Evolutionary conservation across 2,113 vertebrate species (phyloP).

Genomic region (Oplegnathus fasciatus): DNA sequence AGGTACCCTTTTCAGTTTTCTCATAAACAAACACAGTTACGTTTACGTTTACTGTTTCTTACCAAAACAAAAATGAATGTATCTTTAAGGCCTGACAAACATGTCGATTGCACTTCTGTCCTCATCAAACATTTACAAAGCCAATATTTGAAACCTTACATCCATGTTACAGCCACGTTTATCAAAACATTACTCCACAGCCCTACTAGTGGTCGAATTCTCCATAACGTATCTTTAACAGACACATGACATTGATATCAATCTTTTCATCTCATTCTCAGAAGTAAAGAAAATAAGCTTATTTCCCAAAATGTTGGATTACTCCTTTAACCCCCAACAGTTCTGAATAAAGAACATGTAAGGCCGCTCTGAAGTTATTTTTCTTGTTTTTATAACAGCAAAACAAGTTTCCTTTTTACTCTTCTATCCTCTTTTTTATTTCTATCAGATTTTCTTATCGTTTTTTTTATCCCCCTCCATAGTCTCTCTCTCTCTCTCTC

Average conservation of each 20-base stretch:
- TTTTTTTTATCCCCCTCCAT: neutral
- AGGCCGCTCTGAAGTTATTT: neutral
- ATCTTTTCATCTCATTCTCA: neutral
- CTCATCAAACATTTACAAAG: no score
- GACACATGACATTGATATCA: neutral
- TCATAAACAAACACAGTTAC: no score
- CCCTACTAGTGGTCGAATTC: neutral
- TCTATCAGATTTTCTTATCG: conserved; percentile 26
- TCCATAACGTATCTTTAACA: neutral
- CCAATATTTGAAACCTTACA: neutral
- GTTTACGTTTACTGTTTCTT: no score
- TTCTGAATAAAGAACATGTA: neutral
- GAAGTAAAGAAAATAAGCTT: neutral
- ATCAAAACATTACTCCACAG: neutral
- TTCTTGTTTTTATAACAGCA: conserved; percentile 7
- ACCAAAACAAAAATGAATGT: no score
- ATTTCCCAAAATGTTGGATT: neutral
- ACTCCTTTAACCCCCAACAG: conserved; percentile 1
- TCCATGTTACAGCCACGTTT: neutral
- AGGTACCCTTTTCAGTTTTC: no score
- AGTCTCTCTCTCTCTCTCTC: neutral
- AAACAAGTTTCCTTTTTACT: conserved; percentile 28
- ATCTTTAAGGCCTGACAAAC: no score
- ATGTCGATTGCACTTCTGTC: no score
- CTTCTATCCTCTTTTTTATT: neutral